Conservation (phyloP, 64 coral and sea anemone species). For the Dendronephthya gigantea region DNA sequence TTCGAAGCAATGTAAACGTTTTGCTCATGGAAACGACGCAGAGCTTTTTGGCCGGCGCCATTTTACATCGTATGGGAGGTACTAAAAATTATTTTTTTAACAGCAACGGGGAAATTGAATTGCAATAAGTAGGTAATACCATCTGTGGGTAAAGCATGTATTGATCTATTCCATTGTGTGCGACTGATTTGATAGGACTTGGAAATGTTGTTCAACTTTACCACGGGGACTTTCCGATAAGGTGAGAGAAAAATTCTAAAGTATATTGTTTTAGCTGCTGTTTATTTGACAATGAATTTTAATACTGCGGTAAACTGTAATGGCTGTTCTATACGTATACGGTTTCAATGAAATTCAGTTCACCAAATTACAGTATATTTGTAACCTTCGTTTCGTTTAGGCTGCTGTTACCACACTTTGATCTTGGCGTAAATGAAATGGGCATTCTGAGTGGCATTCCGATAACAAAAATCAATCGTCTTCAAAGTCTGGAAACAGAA, state of each 20-base stretch:
- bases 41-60: constrained; percentile 58
- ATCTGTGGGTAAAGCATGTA: no score
- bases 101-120: no score
- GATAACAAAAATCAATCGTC: not conserved
- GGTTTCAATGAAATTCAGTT: no score
- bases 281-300: no score
- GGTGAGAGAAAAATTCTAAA: constrained; percentile 40
- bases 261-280: no score
- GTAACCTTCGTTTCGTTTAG: not conserved
- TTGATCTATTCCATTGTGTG: not conserved
- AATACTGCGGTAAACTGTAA: no score
- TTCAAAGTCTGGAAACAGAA: not conserved
- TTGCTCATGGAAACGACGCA: constrained; percentile 74
- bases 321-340: no score
- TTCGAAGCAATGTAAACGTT: constrained; percentile 49
- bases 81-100: not conserved
- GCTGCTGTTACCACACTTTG: not conserved
- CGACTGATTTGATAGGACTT: constrained; percentile 45
- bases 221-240: constrained; percentile 76
- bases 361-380: no score
- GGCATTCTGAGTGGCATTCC: not conserved
- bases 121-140: not conserved
- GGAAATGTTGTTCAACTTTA: constrained; percentile 88
- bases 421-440: not conserved
- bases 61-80: constrained; percentile 86